These are phyloP conservation scores for Chironomus riparius DNA, from an alignment of 2,888 invertebrate genomes.

Conservation along the genomic window DNA sequence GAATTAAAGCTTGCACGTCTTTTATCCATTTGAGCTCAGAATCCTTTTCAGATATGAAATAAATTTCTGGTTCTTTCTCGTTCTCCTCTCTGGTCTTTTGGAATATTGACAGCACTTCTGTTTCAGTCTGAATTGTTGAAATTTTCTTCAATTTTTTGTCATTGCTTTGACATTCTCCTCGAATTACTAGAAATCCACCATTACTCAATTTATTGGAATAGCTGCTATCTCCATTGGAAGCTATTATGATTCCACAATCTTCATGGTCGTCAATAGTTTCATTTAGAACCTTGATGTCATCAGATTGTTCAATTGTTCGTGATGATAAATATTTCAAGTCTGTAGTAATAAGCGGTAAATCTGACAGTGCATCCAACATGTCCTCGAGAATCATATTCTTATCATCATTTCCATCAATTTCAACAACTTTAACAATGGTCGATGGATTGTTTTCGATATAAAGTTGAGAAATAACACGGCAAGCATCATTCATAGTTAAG, in stretches of 20 bases:
- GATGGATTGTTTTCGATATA: constrained; percentile 55
- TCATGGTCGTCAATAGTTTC: constrained; percentile 43
- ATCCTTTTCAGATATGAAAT: constrained; percentile 35
- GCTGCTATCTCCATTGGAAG: constrained; percentile 40
- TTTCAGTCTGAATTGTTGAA: constrained; percentile 34
- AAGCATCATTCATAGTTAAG: constrained; percentile 40
- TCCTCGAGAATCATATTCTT: constrained; percentile 43
- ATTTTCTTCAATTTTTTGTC: constrained; percentile 34
- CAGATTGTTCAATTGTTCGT: constrained; percentile 41
- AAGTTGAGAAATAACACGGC: constrained; percentile 52
- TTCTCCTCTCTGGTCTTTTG: constrained; percentile 42
- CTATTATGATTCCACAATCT: constrained; percentile 33
- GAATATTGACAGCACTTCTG: constrained; percentile 35
- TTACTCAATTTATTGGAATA: constrained; percentile 43
- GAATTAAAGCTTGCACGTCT: constrained; percentile 34
- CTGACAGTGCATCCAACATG: constrained; percentile 47
- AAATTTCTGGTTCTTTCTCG: constrained; percentile 43
- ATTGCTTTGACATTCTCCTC: constrained; percentile 40
- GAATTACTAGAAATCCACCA: constrained; percentile 49
- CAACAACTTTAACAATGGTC: constrained; percentile 48
- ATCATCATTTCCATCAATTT: constrained; percentile 43
- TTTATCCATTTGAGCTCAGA: constrained; percentile 36
- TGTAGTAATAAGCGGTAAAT: constrained; percentile 54
- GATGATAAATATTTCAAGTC: constrained; percentile 46
- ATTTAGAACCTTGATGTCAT: constrained; percentile 47